A percentile compares a stretch with the other conserved stretches of the same genome.
phyloP scores from a whole-genome alignment of 2,888 invertebrate species.

The Troides aeacus region DNA sequence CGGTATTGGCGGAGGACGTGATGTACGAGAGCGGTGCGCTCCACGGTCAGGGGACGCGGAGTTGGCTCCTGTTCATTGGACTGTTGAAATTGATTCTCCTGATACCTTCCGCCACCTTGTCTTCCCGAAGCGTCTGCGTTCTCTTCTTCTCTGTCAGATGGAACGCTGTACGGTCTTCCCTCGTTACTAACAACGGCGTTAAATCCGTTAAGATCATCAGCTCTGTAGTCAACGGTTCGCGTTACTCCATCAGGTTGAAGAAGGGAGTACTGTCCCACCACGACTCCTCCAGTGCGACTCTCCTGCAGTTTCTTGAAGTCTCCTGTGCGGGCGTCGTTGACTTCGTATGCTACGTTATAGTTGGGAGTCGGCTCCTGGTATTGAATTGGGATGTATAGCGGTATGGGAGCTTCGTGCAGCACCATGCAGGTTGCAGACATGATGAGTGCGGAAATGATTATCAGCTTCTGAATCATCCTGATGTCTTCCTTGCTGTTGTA shows the following conservation, averaged over 20 bases:
- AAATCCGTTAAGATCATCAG: conserved; percentile 76
- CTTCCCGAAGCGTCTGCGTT: conserved; percentile 2
- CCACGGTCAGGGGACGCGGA: conserved; percentile 9
- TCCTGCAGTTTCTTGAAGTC: conserved; percentile 79
- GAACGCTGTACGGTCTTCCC: neutral
- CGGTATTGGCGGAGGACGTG: conserved; percentile 12
- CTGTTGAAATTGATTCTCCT: conserved; percentile 4
- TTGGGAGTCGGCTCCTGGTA: conserved; percentile 36
- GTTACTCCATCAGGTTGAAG: conserved; percentile 77
- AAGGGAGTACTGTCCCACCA: conserved; percentile 77
- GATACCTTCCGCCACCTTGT: conserved; percentile 2
- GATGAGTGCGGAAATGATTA: conserved; percentile 44
- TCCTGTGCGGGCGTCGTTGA: conserved; percentile 76
- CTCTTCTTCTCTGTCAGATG: conserved; percentile 1
- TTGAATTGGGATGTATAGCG: conserved; percentile 34
- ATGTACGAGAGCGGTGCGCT: conserved; percentile 19
- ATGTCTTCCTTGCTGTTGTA: neutral
- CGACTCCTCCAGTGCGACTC: conserved; percentile 70
- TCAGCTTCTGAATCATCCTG: conserved; percentile 21
- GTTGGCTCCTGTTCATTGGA: conserved; percentile 9
- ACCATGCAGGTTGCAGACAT: conserved; percentile 60
- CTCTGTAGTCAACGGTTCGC: conserved; percentile 78
- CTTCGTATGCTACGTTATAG: conserved; percentile 78
- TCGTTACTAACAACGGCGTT: conserved; percentile 73
- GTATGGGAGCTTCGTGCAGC: conserved; percentile 49